Evolutionary conservation across 37 sponge, comb jelly and placozoan genomes (phyloP), one percentile per base, ranked within the genome.

Genomic region (Beroe forskalii): DNA sequence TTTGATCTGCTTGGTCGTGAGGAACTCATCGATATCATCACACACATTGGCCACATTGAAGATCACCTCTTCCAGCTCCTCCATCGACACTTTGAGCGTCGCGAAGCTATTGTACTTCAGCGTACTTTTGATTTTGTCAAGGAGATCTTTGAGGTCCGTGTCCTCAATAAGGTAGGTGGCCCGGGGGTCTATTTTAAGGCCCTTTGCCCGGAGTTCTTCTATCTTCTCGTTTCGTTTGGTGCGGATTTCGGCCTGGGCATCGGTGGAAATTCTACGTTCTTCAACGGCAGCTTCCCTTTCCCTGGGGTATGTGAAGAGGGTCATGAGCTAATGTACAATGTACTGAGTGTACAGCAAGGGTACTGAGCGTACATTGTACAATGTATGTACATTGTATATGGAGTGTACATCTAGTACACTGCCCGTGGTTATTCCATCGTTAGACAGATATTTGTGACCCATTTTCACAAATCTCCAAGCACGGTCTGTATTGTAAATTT

Each of bases 81-180:
- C 86, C 28, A 80, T 17, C n/a, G 6, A 19, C 28, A 42, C 20
- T 80, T 80, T 80, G 24, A 80, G 55, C 48, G 86, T 80, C 1
- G 86, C 86, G n/a, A 80, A 44, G 30, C 86, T 80, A 37, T 44
- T 44, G 86, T 80, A 44, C 22, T 80, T 80, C 28, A 80, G 86
- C 25, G 55, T 44, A 20, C 14, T 44, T 38, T 37, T 41, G 86
- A 44, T 44, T n/a, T 17, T 44, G 8, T 17, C 35, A 17, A 44
- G 55, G 55, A 80, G 86, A 4, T 32, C 8, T 44, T 44, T 80
- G 48, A 44, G 86, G 3, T 12, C 55, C 55, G 8, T 80, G 27
- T 80, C 86, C 40, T 80, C 86, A 25, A 80, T 80, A 80, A 80
- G 86, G 55, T 44, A 80, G 27, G 48, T 80, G 24, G 30, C 55